A percentile compares a stretch with the other conserved stretches of the same genome.
These are phyloP conservation scores for Galerucella calmariensis DNA, from an alignment of 2,888 invertebrate genomes.

Conservation along the genomic window DNA sequence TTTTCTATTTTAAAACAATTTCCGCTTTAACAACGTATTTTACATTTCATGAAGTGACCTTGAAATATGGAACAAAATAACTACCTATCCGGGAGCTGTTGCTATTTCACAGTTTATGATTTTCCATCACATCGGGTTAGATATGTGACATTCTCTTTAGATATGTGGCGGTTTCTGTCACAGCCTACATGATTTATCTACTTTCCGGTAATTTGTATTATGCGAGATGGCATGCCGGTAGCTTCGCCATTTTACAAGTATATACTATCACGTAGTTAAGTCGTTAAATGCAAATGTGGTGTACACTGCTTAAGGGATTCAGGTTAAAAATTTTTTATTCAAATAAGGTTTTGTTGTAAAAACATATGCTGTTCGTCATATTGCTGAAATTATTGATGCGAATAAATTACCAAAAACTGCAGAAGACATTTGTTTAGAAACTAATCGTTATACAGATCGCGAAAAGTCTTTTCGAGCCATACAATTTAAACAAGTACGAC, in stretches of 20 bases:
- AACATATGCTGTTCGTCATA: too few species aligned
- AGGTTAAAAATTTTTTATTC: not conserved
- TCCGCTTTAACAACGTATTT: not conserved
- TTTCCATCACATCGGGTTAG: slow-evolving; percentile 16
- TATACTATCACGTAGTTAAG: slow-evolving; percentile 1
- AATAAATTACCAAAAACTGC: too few species aligned
- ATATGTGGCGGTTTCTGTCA: slow-evolving; percentile 11
- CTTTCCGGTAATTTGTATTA: slow-evolving; percentile 21
- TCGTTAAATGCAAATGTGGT: not conserved
- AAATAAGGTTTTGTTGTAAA: not conserved
- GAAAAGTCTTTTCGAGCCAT: too few species aligned
- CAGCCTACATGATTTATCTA: slow-evolving; percentile 11
- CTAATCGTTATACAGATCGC: too few species aligned
- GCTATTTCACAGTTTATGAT: slow-evolving; percentile 9
- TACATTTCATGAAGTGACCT: not conserved
- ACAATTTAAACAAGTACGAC: too few species aligned
- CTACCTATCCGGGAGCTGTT: not conserved
- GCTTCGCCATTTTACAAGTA: not conserved
- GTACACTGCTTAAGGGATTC: not conserved
- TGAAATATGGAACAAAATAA: slow-evolving; percentile 10
- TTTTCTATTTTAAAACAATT: not conserved
- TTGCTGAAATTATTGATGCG: too few species aligned
- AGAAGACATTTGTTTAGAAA: too few species aligned
- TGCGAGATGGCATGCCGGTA: slow-evolving; percentile 4
- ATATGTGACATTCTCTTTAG: not conserved